A percentile compares a stretch with the other conserved stretches of the same genome.
Conservation (phyloP, 2,888 invertebrate genomes). For the Linnaemya vulpina region DNA sequence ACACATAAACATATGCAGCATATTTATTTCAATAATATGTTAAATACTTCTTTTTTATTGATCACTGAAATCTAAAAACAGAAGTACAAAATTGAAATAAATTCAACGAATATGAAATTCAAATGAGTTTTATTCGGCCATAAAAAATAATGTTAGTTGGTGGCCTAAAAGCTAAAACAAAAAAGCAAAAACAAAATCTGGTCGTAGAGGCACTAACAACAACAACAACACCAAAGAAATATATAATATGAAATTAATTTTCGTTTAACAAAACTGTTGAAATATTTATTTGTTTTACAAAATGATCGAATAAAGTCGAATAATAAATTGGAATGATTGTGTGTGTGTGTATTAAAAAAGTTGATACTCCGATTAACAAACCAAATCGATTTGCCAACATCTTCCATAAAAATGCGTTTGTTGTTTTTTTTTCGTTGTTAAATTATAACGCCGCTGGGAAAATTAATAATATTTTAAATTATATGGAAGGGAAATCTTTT, state of each 20-base stretch:
- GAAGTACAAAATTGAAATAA: slow-evolving; percentile 47
- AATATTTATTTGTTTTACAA: slow-evolving; percentile 64
- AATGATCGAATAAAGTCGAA: slow-evolving; percentile 37
- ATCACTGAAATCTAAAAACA: slow-evolving; percentile 48
- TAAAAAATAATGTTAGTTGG: slow-evolving; percentile 67
- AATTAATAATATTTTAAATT: too few species aligned
- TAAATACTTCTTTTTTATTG: slow-evolving; percentile 58
- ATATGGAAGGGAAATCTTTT: too few species aligned
- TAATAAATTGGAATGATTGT: neutral
- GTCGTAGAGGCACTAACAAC: slow-evolving; percentile 13
- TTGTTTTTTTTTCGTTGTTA: too few species aligned
- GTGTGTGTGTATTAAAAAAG: neutral
- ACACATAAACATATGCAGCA: neutral
- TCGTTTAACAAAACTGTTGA: slow-evolving; percentile 66
- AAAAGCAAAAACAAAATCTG: slow-evolving; percentile 27
- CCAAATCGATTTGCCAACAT: slow-evolving; percentile 16
- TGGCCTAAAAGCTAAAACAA: slow-evolving; percentile 55
- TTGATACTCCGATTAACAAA: slow-evolving; percentile 54
- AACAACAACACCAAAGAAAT: neutral
- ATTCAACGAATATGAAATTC: slow-evolving; percentile 58
- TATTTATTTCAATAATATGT: slow-evolving; percentile 34
- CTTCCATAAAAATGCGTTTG: neutral
- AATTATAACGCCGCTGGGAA: too few species aligned
- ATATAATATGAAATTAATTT: slow-evolving; percentile 56
- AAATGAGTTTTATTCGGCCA: slow-evolving; percentile 55